Evolutionary conservation across 2,113 vertebrate genomes (phyloP).

Genomic region (Burhinus oedicnemus): DNA sequence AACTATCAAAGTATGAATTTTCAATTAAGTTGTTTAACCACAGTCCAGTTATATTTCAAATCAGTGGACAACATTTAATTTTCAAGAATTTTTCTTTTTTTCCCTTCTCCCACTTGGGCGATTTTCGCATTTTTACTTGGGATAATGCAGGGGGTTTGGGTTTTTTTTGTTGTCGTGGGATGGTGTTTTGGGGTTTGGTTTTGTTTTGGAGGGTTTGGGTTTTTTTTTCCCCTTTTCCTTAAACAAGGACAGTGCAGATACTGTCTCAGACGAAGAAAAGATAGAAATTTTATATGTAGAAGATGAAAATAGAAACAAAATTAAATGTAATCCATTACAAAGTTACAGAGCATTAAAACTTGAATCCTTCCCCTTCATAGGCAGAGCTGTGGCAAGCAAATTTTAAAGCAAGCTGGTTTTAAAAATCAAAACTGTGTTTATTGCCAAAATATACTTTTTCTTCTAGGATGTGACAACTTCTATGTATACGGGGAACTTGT

Average conservation of each 20-base stretch:
- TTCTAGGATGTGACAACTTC: not conserved
- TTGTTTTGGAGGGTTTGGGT: not conserved
- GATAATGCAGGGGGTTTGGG: fast-evolving
- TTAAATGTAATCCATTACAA: not conserved
- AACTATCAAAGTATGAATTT: not conserved
- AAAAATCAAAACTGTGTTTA: not conserved
- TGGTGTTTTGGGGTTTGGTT: not conserved
- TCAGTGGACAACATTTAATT: not conserved
- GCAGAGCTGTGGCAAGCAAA: not conserved
- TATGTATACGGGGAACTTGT: not conserved
- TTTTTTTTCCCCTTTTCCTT: not conserved
- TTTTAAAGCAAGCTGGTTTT: not conserved
- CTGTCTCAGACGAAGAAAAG: not conserved
- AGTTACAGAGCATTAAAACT: not conserved
- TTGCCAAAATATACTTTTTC: not conserved
- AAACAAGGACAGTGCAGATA: not conserved
- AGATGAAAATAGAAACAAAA: not conserved
- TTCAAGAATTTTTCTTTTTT: not conserved
- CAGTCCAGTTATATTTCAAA: not conserved
- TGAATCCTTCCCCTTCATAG: not conserved
- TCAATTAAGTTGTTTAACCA: not conserved
- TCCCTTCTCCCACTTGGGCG: not conserved
- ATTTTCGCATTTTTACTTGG: not conserved
- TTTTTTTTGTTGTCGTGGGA: not conserved
- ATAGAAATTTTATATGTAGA: not conserved